Conservation (phyloP, 2,888 invertebrate genomes). For the Ectemnius cavifrons region DNA sequence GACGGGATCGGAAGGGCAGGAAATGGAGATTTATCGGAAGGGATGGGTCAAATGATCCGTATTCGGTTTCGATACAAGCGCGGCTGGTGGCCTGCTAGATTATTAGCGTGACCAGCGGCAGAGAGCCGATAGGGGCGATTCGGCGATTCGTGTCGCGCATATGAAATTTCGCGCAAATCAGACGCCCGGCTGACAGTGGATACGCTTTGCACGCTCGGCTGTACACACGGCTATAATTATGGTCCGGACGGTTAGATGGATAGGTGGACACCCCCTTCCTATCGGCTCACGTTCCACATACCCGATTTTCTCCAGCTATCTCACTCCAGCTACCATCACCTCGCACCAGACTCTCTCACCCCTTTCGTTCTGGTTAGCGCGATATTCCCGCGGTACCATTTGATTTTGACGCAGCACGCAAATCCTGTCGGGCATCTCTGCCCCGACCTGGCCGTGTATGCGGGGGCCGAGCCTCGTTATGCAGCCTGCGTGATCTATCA, state of each 20-base stretch:
- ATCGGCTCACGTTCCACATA: conserved; percentile 12
- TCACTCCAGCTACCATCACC: too few relatives aligned
- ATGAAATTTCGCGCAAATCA: conserved; percentile 44
- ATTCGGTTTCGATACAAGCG: background rate
- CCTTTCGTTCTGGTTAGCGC: conserved; percentile 21
- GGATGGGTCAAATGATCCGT: background rate
- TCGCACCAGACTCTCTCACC: background rate
- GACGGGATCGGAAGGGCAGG: background rate
- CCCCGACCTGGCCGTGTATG: conserved; percentile 4
- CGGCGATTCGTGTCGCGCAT: conserved; percentile 34
- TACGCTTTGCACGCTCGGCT: conserved; percentile 38
- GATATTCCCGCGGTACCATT: conserved; percentile 25
- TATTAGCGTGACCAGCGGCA: conserved; percentile 23
- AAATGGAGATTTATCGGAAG: background rate
- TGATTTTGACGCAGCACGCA: conserved; percentile 27
- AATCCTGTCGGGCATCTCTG: conserved; percentile 23
- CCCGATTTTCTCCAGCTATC: background rate
- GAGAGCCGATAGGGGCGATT: conserved; percentile 16
- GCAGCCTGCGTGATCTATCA: conserved; percentile 55
- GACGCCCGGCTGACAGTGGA: conserved; percentile 40
- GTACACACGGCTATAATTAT: conserved; percentile 45
- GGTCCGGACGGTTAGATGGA: conserved; percentile 39
- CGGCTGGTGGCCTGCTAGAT: conserved; percentile 4
- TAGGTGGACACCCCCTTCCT: conserved; percentile 30
- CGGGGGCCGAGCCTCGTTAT: conserved; percentile 16